Evolutionary conservation across 2,888 invertebrate species (phyloP).

Genomic region (Tryphoninae sp.): DNA sequence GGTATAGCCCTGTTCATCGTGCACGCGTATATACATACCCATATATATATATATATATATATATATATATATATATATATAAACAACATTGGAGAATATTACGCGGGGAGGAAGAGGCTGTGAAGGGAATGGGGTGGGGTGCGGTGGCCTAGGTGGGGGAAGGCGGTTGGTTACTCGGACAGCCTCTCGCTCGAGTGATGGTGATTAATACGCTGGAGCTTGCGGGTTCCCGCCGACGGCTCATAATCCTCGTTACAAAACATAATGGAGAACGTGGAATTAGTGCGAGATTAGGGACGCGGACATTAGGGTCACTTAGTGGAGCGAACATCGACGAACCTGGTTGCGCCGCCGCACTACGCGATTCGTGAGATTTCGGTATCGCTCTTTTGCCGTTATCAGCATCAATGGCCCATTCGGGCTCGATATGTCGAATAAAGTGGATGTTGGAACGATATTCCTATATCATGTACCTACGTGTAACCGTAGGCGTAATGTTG

Average conservation of each 20-base stretch:
- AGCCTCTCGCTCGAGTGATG: slow-evolving; percentile 66
- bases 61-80: not conserved
- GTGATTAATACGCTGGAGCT: slow-evolving; percentile 69
- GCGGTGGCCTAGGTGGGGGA: not conserved
- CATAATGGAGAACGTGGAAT: slow-evolving; percentile 64
- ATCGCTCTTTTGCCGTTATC: slow-evolving; percentile 36
- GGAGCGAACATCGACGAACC: slow-evolving; percentile 41
- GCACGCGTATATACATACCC: not conserved
- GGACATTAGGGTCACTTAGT: slow-evolving; percentile 69
- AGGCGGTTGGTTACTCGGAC: slow-evolving; percentile 25
- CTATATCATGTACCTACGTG: not conserved
- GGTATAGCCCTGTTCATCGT: slow-evolving; percentile 24
- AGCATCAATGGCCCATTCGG: slow-evolving; percentile 39
- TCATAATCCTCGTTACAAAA: slow-evolving; percentile 67
- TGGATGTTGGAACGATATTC: slow-evolving; percentile 45
- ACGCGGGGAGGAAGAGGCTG: slow-evolving; percentile 8
- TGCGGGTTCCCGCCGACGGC: slow-evolving; percentile 55
- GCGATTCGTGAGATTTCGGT: slow-evolving; percentile 22
- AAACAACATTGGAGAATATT: slow-evolving; percentile 28
- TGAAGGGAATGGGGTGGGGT: not conserved
- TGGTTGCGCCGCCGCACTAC: slow-evolving; percentile 14
- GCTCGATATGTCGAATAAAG: slow-evolving; percentile 18
- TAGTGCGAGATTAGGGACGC: slow-evolving; percentile 67
- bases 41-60: not conserved
- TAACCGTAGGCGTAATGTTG: not conserved